phyloP scores from a whole-genome alignment of 92 coral and sea anemone genomes.

The Palythoa caribaeorum region DNA sequence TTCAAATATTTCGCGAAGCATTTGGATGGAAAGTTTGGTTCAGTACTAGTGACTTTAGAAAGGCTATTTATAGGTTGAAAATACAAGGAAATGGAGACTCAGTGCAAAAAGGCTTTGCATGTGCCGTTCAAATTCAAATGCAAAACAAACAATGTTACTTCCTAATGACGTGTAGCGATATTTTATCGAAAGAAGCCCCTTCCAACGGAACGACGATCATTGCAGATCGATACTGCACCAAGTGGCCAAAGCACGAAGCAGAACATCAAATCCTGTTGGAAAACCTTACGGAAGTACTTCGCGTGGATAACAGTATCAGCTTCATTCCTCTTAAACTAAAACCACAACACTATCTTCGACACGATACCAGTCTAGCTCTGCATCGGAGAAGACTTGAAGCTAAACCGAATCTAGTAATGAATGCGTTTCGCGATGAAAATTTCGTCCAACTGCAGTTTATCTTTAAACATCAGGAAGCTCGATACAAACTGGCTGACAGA shows the following conservation, averaged over 20 bases:
- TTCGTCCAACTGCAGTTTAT: neutral
- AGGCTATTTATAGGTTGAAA: constrained; percentile 2
- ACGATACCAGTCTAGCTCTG: neutral
- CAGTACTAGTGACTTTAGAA: neutral
- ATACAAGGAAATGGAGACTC: neutral
- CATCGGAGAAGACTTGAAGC: neutral
- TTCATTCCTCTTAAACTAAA: constrained; percentile 15
- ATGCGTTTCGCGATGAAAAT: neutral
- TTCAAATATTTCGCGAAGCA: too few species aligned
- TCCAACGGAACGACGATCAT: neutral
- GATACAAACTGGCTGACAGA: neutral
- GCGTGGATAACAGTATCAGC: neutral
- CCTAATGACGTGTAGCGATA: neutral
- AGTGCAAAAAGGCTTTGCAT: neutral
- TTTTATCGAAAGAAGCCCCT: neutral
- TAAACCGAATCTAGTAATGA: neutral
- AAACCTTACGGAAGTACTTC: neutral
- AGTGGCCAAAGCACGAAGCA: neutral
- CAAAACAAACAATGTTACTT: neutral
- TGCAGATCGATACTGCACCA: constrained; percentile 18
- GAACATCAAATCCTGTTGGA: neutral
- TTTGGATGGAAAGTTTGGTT: too few species aligned
- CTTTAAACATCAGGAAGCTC: neutral
- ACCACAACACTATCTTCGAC: constrained; percentile 11
- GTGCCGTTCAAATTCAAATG: neutral